Base-by-base conservation (phyloP, 2,113 vertebrate species). In the Willisornis vidua region DNA sequence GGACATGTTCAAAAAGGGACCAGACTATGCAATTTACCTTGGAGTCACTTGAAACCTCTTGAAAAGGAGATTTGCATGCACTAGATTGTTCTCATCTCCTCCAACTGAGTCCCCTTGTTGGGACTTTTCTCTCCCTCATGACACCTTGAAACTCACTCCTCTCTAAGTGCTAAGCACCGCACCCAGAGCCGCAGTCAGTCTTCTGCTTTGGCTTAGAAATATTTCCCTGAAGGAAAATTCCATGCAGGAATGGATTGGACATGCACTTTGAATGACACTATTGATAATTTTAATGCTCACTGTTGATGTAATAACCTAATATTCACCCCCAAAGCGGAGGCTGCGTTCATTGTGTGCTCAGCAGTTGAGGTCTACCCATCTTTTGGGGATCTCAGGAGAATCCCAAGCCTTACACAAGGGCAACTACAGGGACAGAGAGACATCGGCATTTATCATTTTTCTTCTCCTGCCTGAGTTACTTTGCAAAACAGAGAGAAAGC, bases 311-410 rank as follows among this genome's bases (percentile, higher is more conserved):
- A 55, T 35, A 79, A 52, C 2, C 26, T 58, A 14, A 25, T 68
- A 83, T 48, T 72, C 17, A 41, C 41, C 24, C 19, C 65, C 2
- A 2, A 49, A 77, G 5, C n/a, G 7, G 6, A 16, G 26, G 20
- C n/a, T 73, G 22, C 6, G 33, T 68, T 78, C 31, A 28, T n/a
- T 48, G 28, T 14, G 14, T 29, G 19, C 41, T 62, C 31, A 71
- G 35, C 9, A 39, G 18, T 7, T 0, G 0, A 45, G 24, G 20
- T 63, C 45, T 48, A 23, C 24, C 17, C 7, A 52, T 54, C 65
- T 51, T 15, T 43, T 67, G 7, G 17, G 24, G 31, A 25, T 66
- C 18, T 62, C 67, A 46, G 51, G 65, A 70, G 19, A 59, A 79
- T 65, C 49, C 20, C 72, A 82, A 37, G 15, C 26, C 35, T 75